Evolutionary conservation across 2,888 invertebrate genomes (phyloP).

Genomic region (Timandra comae): DNA sequence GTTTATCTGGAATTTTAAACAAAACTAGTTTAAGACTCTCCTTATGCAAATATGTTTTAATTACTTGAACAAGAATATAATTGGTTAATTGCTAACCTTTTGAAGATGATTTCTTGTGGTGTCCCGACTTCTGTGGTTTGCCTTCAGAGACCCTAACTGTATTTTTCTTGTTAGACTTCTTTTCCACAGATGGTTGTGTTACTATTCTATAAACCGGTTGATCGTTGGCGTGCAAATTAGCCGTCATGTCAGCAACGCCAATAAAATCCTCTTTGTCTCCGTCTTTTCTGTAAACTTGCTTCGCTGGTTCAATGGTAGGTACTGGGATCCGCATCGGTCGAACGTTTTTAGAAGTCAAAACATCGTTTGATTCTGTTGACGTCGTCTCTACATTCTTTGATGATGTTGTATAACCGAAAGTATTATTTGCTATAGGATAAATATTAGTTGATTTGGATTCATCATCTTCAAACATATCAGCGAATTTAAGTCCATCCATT

Average conservation of each 20-base stretch:
- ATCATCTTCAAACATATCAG: too few species aligned
- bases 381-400: too few species aligned
- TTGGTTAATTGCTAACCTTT: slow-evolving; percentile 44
- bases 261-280: slow-evolving; percentile 60
- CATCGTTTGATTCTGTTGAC: too few species aligned
- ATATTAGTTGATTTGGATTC: slow-evolving; percentile 36
- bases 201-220: slow-evolving; percentile 69
- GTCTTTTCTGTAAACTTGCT: slow-evolving; percentile 57
- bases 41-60: not conserved
- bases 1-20: slow-evolving; percentile 50
- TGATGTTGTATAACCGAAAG: slow-evolving; percentile 20
- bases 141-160: slow-evolving; percentile 36
- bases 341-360: too few species aligned
- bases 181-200: slow-evolving; percentile 61
- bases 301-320: slow-evolving; percentile 51
- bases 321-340: too few species aligned
- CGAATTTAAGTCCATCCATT: slow-evolving; percentile 10
- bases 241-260: slow-evolving; percentile 61
- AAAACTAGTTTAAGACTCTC: not conserved
- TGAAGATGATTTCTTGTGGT: slow-evolving; percentile 65
- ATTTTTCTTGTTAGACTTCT: slow-evolving; percentile 59
- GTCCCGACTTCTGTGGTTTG: slow-evolving; percentile 56
- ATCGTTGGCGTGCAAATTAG: slow-evolving; percentile 65
- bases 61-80: slow-evolving; percentile 1
- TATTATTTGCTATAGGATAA: slow-evolving; percentile 18